Conservation (phyloP, 2,888 invertebrate species). For the Rhodophaea formosa region DNA sequence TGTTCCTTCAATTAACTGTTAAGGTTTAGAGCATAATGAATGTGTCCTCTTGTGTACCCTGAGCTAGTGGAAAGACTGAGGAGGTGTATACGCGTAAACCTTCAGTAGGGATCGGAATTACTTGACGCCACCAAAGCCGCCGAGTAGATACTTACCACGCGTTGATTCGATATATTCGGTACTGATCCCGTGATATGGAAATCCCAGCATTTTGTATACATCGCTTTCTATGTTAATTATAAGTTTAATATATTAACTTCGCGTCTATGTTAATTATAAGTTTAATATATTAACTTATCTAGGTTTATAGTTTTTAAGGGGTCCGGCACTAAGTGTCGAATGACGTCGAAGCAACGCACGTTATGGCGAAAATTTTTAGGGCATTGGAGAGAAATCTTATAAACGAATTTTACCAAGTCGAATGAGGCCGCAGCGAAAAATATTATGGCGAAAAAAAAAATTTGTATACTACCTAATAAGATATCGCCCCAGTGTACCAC, state of each 20-base stretch:
- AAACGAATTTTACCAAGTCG: too few species aligned
- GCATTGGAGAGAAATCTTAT: too few species aligned
- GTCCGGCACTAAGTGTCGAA: too few species aligned
- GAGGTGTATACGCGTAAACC: constrained; percentile 33
- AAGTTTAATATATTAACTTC: constrained; percentile 14
- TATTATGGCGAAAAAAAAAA: too few species aligned
- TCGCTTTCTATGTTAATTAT: constrained; percentile 27
- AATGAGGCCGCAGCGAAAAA: too few species aligned
- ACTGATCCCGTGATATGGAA: constrained; percentile 15
- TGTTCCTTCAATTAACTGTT: constrained; percentile 43
- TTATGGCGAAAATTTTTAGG: too few species aligned
- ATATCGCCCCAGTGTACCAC: too few species aligned
- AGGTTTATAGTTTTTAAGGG: constrained; percentile 29
- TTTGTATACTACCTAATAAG: too few species aligned
- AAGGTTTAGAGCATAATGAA: constrained; percentile 36
- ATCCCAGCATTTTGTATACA: constrained; percentile 19
- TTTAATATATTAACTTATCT: too few species aligned
- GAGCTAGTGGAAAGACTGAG: constrained; percentile 44
- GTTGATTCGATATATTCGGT: neutral
- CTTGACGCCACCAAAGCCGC: neutral
- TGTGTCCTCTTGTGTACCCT: constrained; percentile 37
- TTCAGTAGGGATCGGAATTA: constrained; percentile 4
- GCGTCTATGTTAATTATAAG: constrained; percentile 23
- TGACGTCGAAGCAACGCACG: too few species aligned
- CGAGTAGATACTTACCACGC: neutral